Evolutionary conservation across 2,797 vertebrate genomes (phyloP), one percentile per base, ranked within the genome.

Genomic region (Myotis vivesi): DNA sequence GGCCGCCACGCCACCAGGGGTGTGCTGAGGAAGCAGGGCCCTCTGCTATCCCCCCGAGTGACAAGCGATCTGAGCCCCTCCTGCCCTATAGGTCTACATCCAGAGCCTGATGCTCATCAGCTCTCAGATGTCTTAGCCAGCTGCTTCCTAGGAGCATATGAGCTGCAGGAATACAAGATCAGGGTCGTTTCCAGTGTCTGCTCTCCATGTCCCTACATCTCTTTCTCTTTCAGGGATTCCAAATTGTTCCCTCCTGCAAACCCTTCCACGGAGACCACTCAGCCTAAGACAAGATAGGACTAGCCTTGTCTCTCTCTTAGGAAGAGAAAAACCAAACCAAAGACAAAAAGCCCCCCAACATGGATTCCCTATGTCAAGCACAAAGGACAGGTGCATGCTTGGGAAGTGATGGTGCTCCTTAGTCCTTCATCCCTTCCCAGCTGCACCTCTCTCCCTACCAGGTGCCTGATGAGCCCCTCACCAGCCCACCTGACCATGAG

Each of bases 1-100:
- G 38, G 49, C 64, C 3, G 38, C 83, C 2, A 1, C 6, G 38
- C 83, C 2, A 1, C 12, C 3, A 0, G 9, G 49, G n/a, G 1
- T 22, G 1, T n/a, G 49, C 15, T 17, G 20, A 73, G 46, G 71
- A 92, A 72, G 19, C 2, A 22, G 25, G 51, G 19, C 17, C 6
- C 49, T 46, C 59, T 36, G 30, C 10, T 8, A 8, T 13, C 12
- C 20, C 30, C 15, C 19, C 4, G 41, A 75, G 17, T 73, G 44
- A 16, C 62, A 28, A 20, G 71, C 53, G 17, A 1, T 22, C 44
- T 46, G 19, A 73, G 51, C 13, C 64, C 17, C 51, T 75, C 49
- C 23, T 87, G 28, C 66, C 69, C 33, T 4, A 2, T 4, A 62
- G 57, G 51, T 15, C 53, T 9, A 36, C 10, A 22, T 33, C 20